Conservation (phyloP, 2,797 vertebrate species). For the Megaceryle alcyon region DNA sequence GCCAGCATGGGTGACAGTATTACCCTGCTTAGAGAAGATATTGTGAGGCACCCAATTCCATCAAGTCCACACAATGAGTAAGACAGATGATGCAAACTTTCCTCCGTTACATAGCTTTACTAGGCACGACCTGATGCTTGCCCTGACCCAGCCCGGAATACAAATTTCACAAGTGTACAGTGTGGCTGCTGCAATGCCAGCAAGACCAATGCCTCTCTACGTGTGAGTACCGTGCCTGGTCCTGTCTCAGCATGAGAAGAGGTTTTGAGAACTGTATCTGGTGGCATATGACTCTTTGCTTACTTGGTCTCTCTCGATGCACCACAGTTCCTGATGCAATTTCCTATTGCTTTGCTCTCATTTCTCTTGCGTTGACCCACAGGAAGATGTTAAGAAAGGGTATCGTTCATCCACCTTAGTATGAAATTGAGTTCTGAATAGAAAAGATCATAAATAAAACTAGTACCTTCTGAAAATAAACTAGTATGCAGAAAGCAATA, state of each 20-base stretch:
- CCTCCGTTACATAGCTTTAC: background rate
- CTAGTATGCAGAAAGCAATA: background rate
- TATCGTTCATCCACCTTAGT: background rate
- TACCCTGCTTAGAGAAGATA: accelerated
- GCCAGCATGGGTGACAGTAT: background rate
- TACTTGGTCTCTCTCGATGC: accelerated
- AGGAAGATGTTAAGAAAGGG: background rate
- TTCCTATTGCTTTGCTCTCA: background rate
- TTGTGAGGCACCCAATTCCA: accelerated
- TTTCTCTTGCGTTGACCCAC: background rate
- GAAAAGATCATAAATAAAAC: background rate
- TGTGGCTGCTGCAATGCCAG: background rate
- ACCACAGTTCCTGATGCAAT: background rate
- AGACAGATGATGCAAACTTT: background rate
- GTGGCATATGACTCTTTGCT: background rate
- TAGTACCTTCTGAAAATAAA: background rate
- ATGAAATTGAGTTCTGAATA: background rate
- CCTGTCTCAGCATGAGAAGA: background rate
- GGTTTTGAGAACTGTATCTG: background rate
- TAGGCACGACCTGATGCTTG: background rate
- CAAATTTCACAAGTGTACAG: background rate
- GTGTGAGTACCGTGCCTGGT: background rate
- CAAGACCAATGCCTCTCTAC: background rate
- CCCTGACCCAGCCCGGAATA: background rate
- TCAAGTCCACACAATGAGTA: no score